Conservation (phyloP, 2,888 invertebrate species). For the Ochlodes sylvanus region DNA sequence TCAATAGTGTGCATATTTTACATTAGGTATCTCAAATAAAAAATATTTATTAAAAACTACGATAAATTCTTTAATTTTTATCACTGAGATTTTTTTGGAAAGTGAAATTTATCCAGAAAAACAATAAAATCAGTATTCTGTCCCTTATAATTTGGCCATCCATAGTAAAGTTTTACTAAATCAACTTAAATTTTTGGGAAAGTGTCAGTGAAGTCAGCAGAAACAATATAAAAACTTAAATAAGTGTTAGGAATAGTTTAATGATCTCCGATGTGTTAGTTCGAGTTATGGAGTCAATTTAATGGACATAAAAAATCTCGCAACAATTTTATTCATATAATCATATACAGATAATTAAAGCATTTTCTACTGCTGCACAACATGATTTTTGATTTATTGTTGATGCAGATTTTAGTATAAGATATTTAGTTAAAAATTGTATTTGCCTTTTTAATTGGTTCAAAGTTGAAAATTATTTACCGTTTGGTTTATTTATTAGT, state of each 20-base stretch:
- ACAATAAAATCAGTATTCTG: too few species aligned
- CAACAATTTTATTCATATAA: constrained; percentile 13
- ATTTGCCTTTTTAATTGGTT: neutral
- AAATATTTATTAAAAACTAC: too few species aligned
- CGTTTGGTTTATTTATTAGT: neutral
- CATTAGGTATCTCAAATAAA: too few species aligned
- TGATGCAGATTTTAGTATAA: constrained; percentile 18
- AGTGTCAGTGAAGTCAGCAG: constrained; percentile 3
- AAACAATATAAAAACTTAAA: constrained; percentile 41
- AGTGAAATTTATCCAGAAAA: too few species aligned
- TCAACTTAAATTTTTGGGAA: neutral
- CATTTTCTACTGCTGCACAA: constrained; percentile 8
- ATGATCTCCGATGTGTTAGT: constrained; percentile 78
- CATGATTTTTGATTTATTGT: constrained; percentile 20
- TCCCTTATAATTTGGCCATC: too few species aligned
- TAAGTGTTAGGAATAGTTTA: constrained; percentile 73
- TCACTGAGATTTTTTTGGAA: too few species aligned
- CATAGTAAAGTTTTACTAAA: neutral
- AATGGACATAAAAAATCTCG: constrained; percentile 33
- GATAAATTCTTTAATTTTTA: too few species aligned
- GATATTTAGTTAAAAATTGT: constrained; percentile 9
- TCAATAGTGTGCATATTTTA: too few species aligned
- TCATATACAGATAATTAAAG: neutral
- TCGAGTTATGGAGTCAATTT: constrained; percentile 46
- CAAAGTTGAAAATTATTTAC: neutral